Base-by-base conservation (phyloP, 2,888 invertebrate species). In the Smittia sp. region DNA sequence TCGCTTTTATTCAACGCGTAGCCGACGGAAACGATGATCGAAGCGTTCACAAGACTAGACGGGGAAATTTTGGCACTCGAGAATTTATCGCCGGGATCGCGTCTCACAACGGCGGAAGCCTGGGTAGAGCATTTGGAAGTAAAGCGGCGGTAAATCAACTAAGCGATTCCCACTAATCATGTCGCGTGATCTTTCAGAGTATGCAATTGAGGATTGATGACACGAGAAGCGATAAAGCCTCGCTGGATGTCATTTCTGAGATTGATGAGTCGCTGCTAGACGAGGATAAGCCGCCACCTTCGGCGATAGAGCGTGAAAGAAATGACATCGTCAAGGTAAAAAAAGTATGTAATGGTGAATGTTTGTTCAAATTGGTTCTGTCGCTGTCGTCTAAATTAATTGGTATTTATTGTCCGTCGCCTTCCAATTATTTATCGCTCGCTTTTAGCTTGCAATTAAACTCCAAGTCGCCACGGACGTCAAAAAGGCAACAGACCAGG, bases 401-500 rank as follows among this genome's bases (percentile, higher is more conserved):
- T 20, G 25, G 18, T 9, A 4, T 46, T 58, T 9, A 20, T 18
- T 58, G 7, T 22, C 7, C 3, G 20, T 18, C 7, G 18, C 18
- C 15, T 11, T 58, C 58, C 15, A 58, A 32, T 32, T 9, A 20
- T 11, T 20, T 22, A 58, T 58, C n/a, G 9, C 20, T 58, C 58
- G 32, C 1, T 62, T 46, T 39, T 63, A 82, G 82, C 76, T 82
- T 63, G 80, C 81, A 1, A 75, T 80, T 68, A 80, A 79, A 74
- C 75, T 82, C 74, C 81, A 80, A 65, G 78, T 82, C 1, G 76
- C 81, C 54, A 76, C 76, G 22, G 80, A 82, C 76, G 76, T 78
- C 76, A 78, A 79, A 18, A 81, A 81, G 77, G 81, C 82, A 77
- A 78, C 79, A 76, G 78, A 77, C 72, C 81, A 82, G 75, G 82